Base-by-base conservation (phyloP, 2,113 vertebrate genomes). In the Dicentrarchus labrax region DNA sequence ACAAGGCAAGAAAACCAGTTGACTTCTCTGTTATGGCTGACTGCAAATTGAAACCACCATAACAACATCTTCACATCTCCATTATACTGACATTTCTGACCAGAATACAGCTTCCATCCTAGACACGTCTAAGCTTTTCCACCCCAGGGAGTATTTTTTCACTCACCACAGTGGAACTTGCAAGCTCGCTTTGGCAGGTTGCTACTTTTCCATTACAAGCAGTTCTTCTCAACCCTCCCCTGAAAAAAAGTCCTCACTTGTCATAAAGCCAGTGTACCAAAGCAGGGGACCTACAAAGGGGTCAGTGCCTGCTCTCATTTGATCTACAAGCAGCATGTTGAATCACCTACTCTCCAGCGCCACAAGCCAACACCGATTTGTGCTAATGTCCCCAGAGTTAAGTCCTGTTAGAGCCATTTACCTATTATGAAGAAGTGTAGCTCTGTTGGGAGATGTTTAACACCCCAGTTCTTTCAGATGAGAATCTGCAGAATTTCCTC, bases 71-170 rank as follows among this genome's bases (percentile, higher is more conserved):
- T 66, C 47, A 60, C 36, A 47, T 51, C 66, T 78, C 67, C 77
- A 75, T 64, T 69, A 38, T 61, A n/a, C 69, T 75, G 84, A 80
- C 80, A 76, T 90, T 81, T 92, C 72, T 73, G 68, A 90, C 82
- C 87, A 90, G 84, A 91, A 65, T 39, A 83, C 78, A 3, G 56
- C 89, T 78, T 85, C 59, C 45, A 81, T 91, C 87, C 87, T 7
- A 92, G 93, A 93, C 92, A 82, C 1, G 89, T 84, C 84, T 92
- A 88, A 94, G 82, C 90, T 93, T 94, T 94, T 95, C 94, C 93
- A 94, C 81, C 80, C 70, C 0, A 22, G 82, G 88, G 70, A 60
- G 59, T 87, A 72, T 86, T 86, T 69, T 85, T 71, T 80, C 68
- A 80, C 89, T 94, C 86, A 90, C 94, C 93, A 78, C 92, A 92